A percentile compares a stretch with the other conserved stretches of the same genome.
These are phyloP conservation scores for Melangyna quadrimaculata DNA, from an alignment of 2,888 invertebrate species.

Conservation along the genomic window DNA sequence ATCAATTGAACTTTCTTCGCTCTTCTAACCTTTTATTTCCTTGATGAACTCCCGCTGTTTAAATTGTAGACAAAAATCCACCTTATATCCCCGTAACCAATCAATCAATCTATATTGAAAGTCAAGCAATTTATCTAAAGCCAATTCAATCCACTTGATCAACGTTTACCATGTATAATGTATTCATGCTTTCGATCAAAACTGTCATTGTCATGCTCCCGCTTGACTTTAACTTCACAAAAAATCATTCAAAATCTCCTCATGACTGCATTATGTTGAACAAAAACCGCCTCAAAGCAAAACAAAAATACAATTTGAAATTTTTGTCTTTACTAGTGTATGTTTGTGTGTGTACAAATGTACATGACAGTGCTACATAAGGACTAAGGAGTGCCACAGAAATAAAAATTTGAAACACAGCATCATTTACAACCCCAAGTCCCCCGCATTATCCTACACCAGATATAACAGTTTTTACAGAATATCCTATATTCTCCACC, in stretches of 20 bases:
- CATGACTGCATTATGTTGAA: constrained; percentile 25
- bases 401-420: constrained; percentile 17
- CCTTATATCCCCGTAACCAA: constrained; percentile 14
- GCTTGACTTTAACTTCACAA: constrained; percentile 11
- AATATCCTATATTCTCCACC: not conserved
- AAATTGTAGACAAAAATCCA: not conserved
- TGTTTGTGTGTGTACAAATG: not conserved
- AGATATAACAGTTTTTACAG: not conserved
- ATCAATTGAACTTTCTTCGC: not conserved
- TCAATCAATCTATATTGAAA: constrained; percentile 37
- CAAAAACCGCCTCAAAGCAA: constrained; percentile 40
- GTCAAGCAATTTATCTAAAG: constrained; percentile 16
- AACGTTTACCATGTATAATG: not conserved
- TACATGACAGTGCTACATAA: constrained; percentile 32
- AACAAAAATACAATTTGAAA: constrained; percentile 34
- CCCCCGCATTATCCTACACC: not conserved
- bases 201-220: constrained; percentile 34
- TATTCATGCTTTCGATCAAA: constrained; percentile 47
- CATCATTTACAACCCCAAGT: not conserved
- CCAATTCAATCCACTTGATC: constrained; percentile 38
- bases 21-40: no score
- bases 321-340: no score
- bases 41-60: not conserved
- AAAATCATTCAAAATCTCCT: constrained; percentile 14
- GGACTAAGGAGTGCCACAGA: not conserved